Evolutionary conservation across 2,888 invertebrate species (phyloP), one percentile per base, ranked within the genome.

Genomic region (Bellardia bayeri): DNA sequence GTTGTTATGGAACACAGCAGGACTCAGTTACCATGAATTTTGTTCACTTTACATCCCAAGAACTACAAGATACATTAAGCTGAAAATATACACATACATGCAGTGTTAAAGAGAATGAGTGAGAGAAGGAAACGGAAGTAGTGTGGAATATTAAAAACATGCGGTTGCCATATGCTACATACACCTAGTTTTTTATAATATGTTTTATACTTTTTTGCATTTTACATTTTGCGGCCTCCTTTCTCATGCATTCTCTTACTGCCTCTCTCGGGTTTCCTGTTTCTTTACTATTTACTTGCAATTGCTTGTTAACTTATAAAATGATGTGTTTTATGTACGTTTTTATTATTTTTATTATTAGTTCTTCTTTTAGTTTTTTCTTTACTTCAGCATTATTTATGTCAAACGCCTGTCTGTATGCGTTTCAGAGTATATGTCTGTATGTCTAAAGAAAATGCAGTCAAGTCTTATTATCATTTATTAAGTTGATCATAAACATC

Each of bases 401-500:
- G 63, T 7, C 3, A 37, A 63, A 63, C 58, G 56, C 40, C 11
- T n/a, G 13, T 42, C 4, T 64, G 33, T 40, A 13, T 40, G 37
- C 8, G 11, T 8, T 8, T 63, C 56, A 2, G n/a, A 49, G 71
- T 58, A 7, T 14, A 45, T 40, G 23, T 2, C 49, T n/a, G 56
- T 30, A 30, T 45, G 58, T 40, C 58, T 66, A 7, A 49, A 23
- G 68, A n/a, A 40, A 64, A 64, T 54, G 76, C 69, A 63, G 16
- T 61, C 61, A 80, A 56, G 61, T 69, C 33, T 45, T 82, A 33
- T 81, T 85, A 75, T 85, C 80, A 71, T 79, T 81, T 72, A 54
- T 82, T 71, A 69, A 75, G 80, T 69, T 45, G 74, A 81, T 81
- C 64, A 80, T 75, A 85, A 85, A 85, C 75, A 71, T 61, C 66